Base-by-base conservation (phyloP, 2,113 vertebrate genomes). In the Pungitius pungitius region DNA sequence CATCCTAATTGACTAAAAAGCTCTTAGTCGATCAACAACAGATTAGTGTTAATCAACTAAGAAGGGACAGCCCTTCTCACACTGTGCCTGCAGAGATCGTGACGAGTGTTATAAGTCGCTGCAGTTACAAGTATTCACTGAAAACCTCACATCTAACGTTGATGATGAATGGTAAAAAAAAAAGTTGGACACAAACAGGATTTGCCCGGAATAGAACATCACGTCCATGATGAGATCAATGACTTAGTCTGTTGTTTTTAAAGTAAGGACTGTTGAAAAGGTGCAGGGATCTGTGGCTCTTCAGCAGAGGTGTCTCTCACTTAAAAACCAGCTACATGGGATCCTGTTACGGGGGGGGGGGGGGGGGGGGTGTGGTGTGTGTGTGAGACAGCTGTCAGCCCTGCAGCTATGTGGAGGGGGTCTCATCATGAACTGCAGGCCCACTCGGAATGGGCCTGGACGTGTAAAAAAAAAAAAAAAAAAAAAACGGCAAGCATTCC, bases 351-450 rank as follows among this genome's bases (percentile, higher is more conserved):
- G 76, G 63, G 81, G 79, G 64, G 75, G 65, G 77, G 75, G 65
- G 77, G 68, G 57, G 68, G 77, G 70, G 60, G 77, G 33, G 61
- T 30, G 69, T 59, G 64, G 81, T 75, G 58, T 73, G 64, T 69
- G 70, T 63, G 69, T 77, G 71, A 49, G 75, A 80, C 90, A 91
- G 91, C 87, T 90, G 90, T 86, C 78, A 49, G 84, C 73, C 83
- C 78, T 35, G 64, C 22, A 40, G 88, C 69, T 59, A 42, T 58
- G 70, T 22, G 18, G 79, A 81, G 64, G 37, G n/a, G 72, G 64
- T 74, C 64, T 39, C 60, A 55, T 85, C 71, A 45, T 82, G 73
- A 69, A 73, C 33, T 7, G 22, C 55, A 33, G 70, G 52, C 79
- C 54, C 14, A 56, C 65, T 60, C 3, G 6, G 60, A 66, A 83